Base-by-base conservation (phyloP, 2,888 invertebrate genomes). In the Pheosia gnoma region DNA sequence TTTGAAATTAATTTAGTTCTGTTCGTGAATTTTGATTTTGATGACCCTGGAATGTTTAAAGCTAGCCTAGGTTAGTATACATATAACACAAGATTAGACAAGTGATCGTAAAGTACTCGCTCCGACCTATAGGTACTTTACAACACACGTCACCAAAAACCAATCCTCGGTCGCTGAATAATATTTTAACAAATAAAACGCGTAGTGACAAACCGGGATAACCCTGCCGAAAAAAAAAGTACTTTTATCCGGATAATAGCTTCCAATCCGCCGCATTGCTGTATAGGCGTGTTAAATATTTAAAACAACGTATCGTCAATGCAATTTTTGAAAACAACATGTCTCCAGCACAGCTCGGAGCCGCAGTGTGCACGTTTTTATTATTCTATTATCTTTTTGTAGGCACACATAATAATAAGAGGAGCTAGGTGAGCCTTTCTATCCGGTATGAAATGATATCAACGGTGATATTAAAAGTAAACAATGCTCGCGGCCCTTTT, bases 401-500 rank as follows among this genome's bases (percentile, higher is more conserved):
- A 68, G 60, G 62, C 57, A 62, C 47, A 62, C 47, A 61, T 71
- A 70, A 79, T 78, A 78, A 77, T 70, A 74, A 75, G 72, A 79
- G 70, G 74, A 70, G 72, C 70, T 77, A 74, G 76, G 75, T 68
- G 70, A 71, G 70, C 62, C 64, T 63, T 68, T 39, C 66, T 66
- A 60, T 64, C 63, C 73, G 60, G 45, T 74, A 66, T 60, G 52
- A 62, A 60, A 57, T 67, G 73, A 71, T 70, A 68, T 66, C 61
- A 66, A 71, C 71, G 77, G 69, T 74, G 73, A 77, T 81, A 83
- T 82, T 82, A 83, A 81, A 82, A 74, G 82, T 70, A 81, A 83
- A 83, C 82, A 82, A 76, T 68, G 76, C 80, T 73, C 63, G 63
- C 67, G 72, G 78, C 71, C 25, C 68, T 72, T 75, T 80, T 68